Percentiles rank a stretch among this genome's conserved stretches.
These are phyloP conservation scores for Andrena flavipes DNA, from an alignment of 2,888 invertebrate species.

Conservation along the genomic window DNA sequence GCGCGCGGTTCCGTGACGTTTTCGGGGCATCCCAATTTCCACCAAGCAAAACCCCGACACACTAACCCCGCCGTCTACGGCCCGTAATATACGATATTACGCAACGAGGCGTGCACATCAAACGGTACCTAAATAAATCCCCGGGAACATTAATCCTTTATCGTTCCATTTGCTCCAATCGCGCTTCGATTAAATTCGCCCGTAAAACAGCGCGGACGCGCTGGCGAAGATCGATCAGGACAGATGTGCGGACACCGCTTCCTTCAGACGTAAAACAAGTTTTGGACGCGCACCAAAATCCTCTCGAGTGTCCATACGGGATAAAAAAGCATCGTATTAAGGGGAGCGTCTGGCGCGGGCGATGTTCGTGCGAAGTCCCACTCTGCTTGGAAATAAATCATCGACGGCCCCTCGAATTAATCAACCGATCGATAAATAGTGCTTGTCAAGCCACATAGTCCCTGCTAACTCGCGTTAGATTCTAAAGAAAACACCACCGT, in stretches of 20 bases:
- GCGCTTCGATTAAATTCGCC: slow-evolving; percentile 13
- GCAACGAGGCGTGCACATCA: background rate
- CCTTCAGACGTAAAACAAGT: slow-evolving; percentile 60
- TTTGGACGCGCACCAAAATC: slow-evolving; percentile 61
- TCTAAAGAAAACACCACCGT: no score
- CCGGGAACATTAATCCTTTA: slow-evolving; percentile 31
- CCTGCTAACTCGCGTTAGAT: no score
- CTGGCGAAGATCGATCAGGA: slow-evolving; percentile 60
- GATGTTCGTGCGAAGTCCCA: slow-evolving; percentile 31
- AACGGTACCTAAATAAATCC: slow-evolving; percentile 38
- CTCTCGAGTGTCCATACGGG: slow-evolving; percentile 33
- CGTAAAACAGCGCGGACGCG: slow-evolving; percentile 38
- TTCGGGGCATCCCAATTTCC: background rate
- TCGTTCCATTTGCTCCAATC: slow-evolving; percentile 47
- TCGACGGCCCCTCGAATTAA: background rate
- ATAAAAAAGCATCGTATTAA: slow-evolving; percentile 29
- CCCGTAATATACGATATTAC: slow-evolving; percentile 7
- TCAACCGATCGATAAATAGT: no score
- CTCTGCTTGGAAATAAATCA: slow-evolving; percentile 22
- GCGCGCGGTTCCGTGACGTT: background rate
- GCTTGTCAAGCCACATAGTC: no score
- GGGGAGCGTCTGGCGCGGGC: slow-evolving; percentile 15
- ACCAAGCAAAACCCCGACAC: background rate
- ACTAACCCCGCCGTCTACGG: background rate
- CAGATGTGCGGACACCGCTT: slow-evolving; percentile 58